Evolutionary conservation across 2,888 invertebrate species (phyloP), one percentile per base, ranked within the genome.

Genomic region (Xiphydria camelus): DNA sequence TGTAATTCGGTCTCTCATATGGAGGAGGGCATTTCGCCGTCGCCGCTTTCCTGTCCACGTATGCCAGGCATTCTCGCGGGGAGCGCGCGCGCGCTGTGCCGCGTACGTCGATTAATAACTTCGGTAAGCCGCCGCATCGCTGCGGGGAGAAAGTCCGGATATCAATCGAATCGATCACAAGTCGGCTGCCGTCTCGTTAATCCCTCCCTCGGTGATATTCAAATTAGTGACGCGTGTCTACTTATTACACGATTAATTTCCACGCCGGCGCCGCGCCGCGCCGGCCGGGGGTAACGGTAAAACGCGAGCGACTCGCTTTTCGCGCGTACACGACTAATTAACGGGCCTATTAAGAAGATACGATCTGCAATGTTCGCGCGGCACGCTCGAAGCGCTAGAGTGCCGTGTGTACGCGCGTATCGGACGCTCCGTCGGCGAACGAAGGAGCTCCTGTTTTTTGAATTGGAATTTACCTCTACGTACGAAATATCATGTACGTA

Each of bases 141-240:
- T n/a, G n/a, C n/a, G n/a, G n/a, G 14, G 20, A 43, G 37, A 38
- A 31, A 43, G 32, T 37, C 37, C 18, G 29, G n/a, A 31, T 43
- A 29, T 43, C 43, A 22, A 43, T 43, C 37, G 37, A 43, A 43
- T 32, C 32, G 35, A 43, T 43, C 37, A 18, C 29, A 38, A 36
- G 36, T 37, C 20, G 36, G 18, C 10, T 15, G 22, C 20, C n/a
- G 4, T 20, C 43, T 43, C 43, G 43, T 43, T 37, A 31, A 43
- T 43, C 35, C 35, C 15, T n/a, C 29, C 19, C 31, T 38, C 38
- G 36, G 36, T 38, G 23, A 36, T 38, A 38, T 43, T 38, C 29
- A 43, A 38, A 43, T 37, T 38, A 38, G 37, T 22, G 31, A 26
- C 26, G 14, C 26, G 26, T 10, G 26, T 14, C 10, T 10, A 7